A percentile compares a stretch with the other conserved stretches of the same genome.
phyloP scores from a whole-genome alignment of 1,140 invertebrate species.

The Brachionus plicatilis region DNA sequence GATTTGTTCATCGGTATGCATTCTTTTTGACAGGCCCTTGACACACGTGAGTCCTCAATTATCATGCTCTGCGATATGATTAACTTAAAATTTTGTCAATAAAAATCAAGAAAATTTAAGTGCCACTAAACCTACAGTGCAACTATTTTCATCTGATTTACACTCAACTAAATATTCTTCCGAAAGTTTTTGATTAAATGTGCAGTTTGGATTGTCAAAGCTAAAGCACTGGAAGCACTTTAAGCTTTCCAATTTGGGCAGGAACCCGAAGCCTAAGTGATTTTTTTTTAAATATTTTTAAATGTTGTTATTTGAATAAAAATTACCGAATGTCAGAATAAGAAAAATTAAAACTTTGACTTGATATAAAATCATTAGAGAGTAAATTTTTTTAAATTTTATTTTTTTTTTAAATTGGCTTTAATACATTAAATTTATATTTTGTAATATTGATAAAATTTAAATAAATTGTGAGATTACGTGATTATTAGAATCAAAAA shows the following conservation, averaged over 20 bases:
- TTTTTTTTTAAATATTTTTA: not conserved
- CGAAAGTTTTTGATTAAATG: not conserved
- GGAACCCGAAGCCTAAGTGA: not conserved
- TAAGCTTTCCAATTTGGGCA: not conserved
- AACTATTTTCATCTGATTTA: not conserved
- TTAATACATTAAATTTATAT: not conserved
- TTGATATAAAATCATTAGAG: not conserved
- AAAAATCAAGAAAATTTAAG: not conserved
- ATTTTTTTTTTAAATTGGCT: not conserved
- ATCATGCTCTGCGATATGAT: not conserved
- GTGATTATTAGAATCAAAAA: not conserved
- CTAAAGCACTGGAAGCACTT: constrained; percentile 19
- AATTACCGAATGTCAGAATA: not conserved
- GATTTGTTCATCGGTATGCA: not conserved
- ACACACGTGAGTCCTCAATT: not conserved
- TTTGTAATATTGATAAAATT: no score
- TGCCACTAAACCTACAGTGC: not conserved
- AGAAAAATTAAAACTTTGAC: not conserved
- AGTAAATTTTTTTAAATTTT: not conserved
- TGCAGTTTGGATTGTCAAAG: not conserved
- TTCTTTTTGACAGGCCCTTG: not conserved
- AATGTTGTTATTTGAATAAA: not conserved
- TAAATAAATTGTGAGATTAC: not conserved
- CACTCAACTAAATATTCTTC: not conserved
- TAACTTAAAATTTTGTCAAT: not conserved